A percentile compares a stretch with the other conserved stretches of the same genome.
These are phyloP conservation scores for Noctuana brunneofusca DNA, from an alignment of 2,888 invertebrate genomes.

Conservation along the genomic window DNA sequence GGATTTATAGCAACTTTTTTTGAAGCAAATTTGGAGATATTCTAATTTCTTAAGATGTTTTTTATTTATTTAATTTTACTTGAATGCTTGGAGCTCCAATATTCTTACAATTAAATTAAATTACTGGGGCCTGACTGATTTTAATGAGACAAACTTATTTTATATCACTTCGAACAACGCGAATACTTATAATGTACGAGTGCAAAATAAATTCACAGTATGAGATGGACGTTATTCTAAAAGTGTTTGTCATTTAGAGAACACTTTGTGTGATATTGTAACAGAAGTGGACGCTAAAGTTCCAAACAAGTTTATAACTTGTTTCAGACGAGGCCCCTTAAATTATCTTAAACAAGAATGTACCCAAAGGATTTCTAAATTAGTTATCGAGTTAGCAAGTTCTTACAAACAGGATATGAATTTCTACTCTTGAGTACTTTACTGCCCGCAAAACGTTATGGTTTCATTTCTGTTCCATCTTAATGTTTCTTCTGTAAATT, in stretches of 20 bases:
- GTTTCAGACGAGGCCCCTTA: slow-evolving; percentile 56
- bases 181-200: no score
- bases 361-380: slow-evolving; percentile 17
- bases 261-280: slow-evolving; percentile 47
- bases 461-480: not conserved
- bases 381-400: slow-evolving; percentile 12
- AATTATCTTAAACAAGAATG: slow-evolving; percentile 52
- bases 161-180: no score
- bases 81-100: no score
- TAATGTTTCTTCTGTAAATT: no score
- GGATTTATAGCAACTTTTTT: no score
- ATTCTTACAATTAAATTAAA: no score
- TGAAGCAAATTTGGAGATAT: no score
- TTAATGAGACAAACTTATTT: no score
- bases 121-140: no score
- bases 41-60: no score
- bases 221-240: not conserved
- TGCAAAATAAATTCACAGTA: not conserved
- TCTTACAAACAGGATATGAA: slow-evolving; percentile 4
- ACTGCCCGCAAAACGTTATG: not conserved
- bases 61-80: no score
- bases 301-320: slow-evolving; percentile 51
- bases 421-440: not conserved
- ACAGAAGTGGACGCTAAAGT: slow-evolving; percentile 44
- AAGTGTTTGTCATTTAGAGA: slow-evolving; percentile 22